Evolutionary conservation across 2,113 vertebrate genomes (phyloP), one percentile per base, ranked within the genome.

Genomic region (Cariama cristata): DNA sequence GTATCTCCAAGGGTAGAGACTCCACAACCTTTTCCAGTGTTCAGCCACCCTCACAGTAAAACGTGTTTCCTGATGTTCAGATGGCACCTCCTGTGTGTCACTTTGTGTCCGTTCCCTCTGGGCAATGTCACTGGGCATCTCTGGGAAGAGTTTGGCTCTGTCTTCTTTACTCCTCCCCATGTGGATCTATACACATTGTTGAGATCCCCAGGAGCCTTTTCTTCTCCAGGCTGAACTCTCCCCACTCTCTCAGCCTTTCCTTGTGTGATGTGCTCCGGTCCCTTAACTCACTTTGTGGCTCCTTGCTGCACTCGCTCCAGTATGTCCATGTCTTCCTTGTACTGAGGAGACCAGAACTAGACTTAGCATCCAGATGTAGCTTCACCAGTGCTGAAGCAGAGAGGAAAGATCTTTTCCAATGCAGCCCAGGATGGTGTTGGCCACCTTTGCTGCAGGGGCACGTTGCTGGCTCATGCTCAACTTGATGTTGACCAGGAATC

Each of bases 241-340:
- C 12, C 17, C 4, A 18, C 9, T 53, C 26, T 66, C 30, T 58
- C 32, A 76, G 53, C 53, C 21, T 84, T 76, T 76, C 44, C 44
- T 80, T 19, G 16, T 3, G 5, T n/a, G 49, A 38, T 0, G 1
- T 45, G 19, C 73, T 80, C 9, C 32, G 1, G 1, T 56, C 11
- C 64, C 32, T 68, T 77, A 40, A 47, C 20, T 5, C 9, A 64
- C n/a, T 92, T 40, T 40, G 49, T 35, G 44, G 40, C 26, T 76
- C 38, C 38, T 80, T 42, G 26, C 40, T 77, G n/a, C 11, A 20
- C 40, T 73, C 2, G 4, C 24, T 76, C 30, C 47, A 79, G 15
- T 21, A n/a, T 26, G 23, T 67, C 59, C 38, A 9, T 68, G 33
- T 56, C 64, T 56, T 58, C 77, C 24, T 50, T 64, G 11, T 26